A percentile compares a stretch with the other conserved stretches of the same genome.
phyloP scores from a whole-genome alignment of 2,888 invertebrate species.

The Trichogramma dendrolimi region DNA sequence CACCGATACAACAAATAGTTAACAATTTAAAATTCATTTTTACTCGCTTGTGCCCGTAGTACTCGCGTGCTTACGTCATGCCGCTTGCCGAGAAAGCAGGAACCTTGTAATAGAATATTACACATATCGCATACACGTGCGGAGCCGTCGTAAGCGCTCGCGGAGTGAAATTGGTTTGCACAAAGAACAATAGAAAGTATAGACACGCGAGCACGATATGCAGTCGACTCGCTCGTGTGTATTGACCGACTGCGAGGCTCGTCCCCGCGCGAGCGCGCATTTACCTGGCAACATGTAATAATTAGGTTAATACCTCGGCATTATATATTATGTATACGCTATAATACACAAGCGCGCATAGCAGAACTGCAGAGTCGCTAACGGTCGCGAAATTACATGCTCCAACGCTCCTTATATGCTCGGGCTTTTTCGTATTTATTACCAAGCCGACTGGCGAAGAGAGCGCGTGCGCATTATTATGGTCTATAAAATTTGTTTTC shows the following conservation, averaged over 20 bases:
- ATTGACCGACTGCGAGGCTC: background rate
- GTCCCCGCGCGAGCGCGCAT: background rate
- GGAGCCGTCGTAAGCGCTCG: slow-evolving; percentile 16
- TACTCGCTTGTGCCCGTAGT: no score
- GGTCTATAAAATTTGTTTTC: no score
- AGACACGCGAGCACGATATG: background rate
- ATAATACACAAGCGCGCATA: no score
- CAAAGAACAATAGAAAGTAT: slow-evolving; percentile 20
- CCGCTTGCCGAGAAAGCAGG: no score
- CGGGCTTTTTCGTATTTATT: background rate
- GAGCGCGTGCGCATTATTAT: no score
- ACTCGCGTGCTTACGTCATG: no score
- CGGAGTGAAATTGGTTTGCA: slow-evolving; percentile 5
- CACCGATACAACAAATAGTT: no score
- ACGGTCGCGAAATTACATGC: slow-evolving; percentile 22
- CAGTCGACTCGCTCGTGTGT: background rate
- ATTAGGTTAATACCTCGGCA: slow-evolving; percentile 27
- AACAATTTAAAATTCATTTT: no score
- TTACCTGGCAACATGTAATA: slow-evolving; percentile 24
- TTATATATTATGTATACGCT: background rate
- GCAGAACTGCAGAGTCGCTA: background rate
- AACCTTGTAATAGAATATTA: no score
- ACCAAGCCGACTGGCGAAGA: background rate
- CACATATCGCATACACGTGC: slow-evolving; percentile 8
- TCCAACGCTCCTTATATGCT: background rate